These are phyloP conservation scores for Sipha flava DNA, from an alignment of 1,140 invertebrate genomes.

Conservation along the genomic window DNA sequence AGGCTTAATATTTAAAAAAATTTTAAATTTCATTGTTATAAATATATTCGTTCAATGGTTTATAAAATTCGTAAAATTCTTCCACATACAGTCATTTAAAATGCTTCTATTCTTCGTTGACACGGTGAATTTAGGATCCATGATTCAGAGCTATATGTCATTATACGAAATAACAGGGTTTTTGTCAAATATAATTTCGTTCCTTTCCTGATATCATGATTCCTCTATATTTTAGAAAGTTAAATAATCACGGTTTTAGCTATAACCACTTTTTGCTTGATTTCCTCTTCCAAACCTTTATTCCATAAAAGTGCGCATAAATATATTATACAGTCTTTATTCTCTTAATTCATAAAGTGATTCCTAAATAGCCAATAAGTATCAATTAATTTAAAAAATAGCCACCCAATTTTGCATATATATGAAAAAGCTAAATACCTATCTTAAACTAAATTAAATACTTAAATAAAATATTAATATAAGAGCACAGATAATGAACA, in stretches of 20 bases:
- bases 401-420: no score
- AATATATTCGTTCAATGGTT: neutral
- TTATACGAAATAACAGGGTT: neutral
- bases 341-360: no score
- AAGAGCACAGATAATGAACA: no score
- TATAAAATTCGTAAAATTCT: neutral
- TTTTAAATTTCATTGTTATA: neutral
- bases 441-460: no score
- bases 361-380: no score
- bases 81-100: neutral
- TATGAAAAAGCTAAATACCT: no score
- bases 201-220: no score
- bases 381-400: no score
- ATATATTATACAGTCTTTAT: no score
- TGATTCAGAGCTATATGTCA: neutral
- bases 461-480: no score
- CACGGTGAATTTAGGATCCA: neutral
- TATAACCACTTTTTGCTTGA: neutral
- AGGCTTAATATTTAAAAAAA: no score
- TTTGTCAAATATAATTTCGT: neutral
- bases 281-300: neutral
- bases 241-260: neutral
- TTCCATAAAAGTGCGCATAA: no score
- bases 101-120: neutral
- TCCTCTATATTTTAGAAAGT: neutral